A percentile compares a stretch with the other conserved stretches of the same genome.
Evolutionary conservation across 2,797 vertebrate species (phyloP).

Genomic region (Etheostoma nigrum): DNA sequence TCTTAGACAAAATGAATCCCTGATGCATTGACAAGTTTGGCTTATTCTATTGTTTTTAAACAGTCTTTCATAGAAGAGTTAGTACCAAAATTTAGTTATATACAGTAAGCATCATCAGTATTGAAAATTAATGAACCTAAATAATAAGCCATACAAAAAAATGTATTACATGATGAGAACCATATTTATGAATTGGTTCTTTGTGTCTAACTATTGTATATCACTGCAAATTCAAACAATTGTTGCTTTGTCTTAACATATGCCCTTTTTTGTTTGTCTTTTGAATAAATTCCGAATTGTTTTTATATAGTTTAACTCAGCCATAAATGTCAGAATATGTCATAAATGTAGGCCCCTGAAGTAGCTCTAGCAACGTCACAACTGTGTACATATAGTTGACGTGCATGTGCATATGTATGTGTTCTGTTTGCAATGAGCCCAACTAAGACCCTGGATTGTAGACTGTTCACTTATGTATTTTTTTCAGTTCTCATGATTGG

Average conservation of each 20-base stretch:
- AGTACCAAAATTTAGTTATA: background rate
- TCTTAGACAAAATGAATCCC: background rate
- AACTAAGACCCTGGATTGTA: conserved; percentile 4
- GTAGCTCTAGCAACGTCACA: conserved; percentile 4
- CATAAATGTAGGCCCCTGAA: conserved; percentile 11
- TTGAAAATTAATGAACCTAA: background rate
- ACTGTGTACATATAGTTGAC: background rate
- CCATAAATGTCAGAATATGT: conserved; percentile 11
- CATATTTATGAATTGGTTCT: background rate
- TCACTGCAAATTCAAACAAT: background rate
- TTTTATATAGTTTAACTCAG: background rate
- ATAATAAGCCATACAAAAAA: background rate
- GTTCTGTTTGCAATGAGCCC: conserved; percentile 13
- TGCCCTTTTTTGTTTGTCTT: background rate
- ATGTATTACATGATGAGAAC: background rate
- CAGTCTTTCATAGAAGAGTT: background rate
- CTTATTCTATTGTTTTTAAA: background rate
- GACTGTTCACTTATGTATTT: conserved; percentile 14
- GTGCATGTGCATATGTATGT: conserved; percentile 8
- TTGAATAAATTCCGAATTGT: background rate
- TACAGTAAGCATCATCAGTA: background rate
- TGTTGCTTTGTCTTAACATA: background rate
- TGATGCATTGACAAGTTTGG: background rate
- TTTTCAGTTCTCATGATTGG: conserved; percentile 13
- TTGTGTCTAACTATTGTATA: background rate